Evolutionary conservation across 2,113 vertebrate species (phyloP), one percentile per base, ranked within the genome.

Genomic region (Argyrosomus japonicus): DNA sequence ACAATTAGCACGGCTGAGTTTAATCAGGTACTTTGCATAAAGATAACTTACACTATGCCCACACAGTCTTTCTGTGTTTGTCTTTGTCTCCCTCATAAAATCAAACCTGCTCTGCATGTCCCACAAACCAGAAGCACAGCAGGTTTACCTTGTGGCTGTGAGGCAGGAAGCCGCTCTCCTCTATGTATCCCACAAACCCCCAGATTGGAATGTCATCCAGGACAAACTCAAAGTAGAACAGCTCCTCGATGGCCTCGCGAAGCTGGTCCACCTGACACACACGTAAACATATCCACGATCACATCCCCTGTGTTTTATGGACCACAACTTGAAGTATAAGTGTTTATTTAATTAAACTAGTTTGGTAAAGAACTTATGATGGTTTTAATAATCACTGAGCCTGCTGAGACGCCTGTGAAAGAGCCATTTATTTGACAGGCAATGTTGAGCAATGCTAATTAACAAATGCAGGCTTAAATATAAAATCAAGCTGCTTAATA

Each of bases 151-250:
- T 96, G 93, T 97, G 97, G 85, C 95, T 97, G 82, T 98, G 97
- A 79, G 97, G 97, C 79, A 98, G 87, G 90, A 98, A 97, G 71
- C 97, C 97, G 27, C 96, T 97, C 88, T 98, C 97, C 83, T 98
- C 97, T 89, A 98, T 96, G 92, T 97, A 97, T 61, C 97, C 97
- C 83, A 98, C 96, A 81, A 98, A 98, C 40, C 97, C 97, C 89
- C 96, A 97, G 75, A 98, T 95, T 17, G 97, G 97, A 86, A 98
- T 94, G 72, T 98, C 97, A 51, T 98, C 97, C 84, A 98, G 89
- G 84, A 98, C 97, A 89, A 98, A 98, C 82, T 98, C 97, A 92
- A 98, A 98, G 95, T 98, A 98, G 91, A 97, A 98, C 15, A 98
- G 92, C 88, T 98, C 97, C 83, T 98, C 97, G 1, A 98, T 96